A percentile compares a stretch with the other conserved stretches of the same genome.
Evolutionary conservation across 2,113 vertebrate species (phyloP).

Genomic region (Osmerus mordax): DNA sequence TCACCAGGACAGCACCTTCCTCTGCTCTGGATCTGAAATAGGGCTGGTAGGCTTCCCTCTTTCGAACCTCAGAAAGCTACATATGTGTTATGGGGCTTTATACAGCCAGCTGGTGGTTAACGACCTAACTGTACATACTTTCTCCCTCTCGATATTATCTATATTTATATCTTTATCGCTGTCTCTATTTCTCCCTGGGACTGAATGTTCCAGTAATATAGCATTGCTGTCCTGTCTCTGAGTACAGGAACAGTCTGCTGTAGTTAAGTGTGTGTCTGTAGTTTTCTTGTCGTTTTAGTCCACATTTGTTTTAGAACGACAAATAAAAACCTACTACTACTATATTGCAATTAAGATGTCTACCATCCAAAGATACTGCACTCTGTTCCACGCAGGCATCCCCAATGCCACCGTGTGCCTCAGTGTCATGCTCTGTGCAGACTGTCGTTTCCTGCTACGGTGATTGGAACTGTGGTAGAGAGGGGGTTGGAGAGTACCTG

Average conservation of each 20-base stretch:
- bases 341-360: not conserved
- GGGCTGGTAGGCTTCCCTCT: no score
- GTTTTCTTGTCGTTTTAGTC: not conserved
- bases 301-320: no score
- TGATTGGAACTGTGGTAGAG: not conserved
- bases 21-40: no score
- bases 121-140: not conserved
- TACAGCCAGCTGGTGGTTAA: constrained; percentile 15
- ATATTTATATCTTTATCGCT: not conserved
- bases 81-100: constrained; percentile 19
- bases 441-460: not conserved
- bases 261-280: not conserved
- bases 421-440: not conserved
- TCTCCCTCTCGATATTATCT: no score
- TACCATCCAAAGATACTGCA: no score
- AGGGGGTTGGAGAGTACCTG: not conserved
- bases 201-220: constrained; percentile 34
- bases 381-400: not conserved
- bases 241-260: constrained; percentile 5
- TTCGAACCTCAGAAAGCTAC: no score
- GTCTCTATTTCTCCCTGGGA: constrained; percentile 13
- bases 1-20: no score
- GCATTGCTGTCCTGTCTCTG: constrained; percentile 18
- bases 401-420: not conserved
- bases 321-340: no score